Evolutionary conservation across 30 jellyfish, hydroid and myxozoan genomes (phyloP), one percentile per base, ranked within the genome.

Genomic region (Morbakka virulenta): DNA sequence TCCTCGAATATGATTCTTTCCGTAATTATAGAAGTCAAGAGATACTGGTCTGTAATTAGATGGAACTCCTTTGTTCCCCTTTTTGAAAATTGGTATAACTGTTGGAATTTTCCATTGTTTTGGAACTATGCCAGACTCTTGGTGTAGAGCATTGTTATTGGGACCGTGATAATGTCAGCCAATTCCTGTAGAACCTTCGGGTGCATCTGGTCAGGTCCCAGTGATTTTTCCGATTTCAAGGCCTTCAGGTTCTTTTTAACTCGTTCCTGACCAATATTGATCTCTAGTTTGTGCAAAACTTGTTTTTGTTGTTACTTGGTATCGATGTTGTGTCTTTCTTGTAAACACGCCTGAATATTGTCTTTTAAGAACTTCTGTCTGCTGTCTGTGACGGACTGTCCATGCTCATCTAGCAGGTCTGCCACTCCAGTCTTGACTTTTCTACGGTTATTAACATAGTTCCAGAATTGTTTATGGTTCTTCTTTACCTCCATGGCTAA

Each of bases 391-490:
- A 21, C 0, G 80, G 41, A 33, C 67, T 36, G 2, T 68, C 80
- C n/a, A 66, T 28, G 66, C 41, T 68, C 32, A 33, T 34, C 41
- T 33, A 66, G 2, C 41, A 64, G 35, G n/a, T n/a, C n/a, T n/a
- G 80, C 36, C 66, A 68, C 51, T 68, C 66, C 35, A 33, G 80
- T 13, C 67, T 24, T 68, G 35, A 66, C 28, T 35, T 68, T 68
- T 1, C 22, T 64, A 20, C 41, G 35, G 80, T 66, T 34, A 31
- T 64, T 52, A 52, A 65, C 87, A 75, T 75, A 61, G n/a, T 21
- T 20, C 67, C 28, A 75, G 66, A 75, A 75, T 6, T 65, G 80
- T 26, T 75, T 73, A 30, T 79, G 83, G 50, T 75, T 75, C 26
- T 27, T 50, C 34, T 75, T 75, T n/a, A 52, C 65, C 79, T 61